These are phyloP conservation scores for Plusia festucae DNA, from an alignment of 2,888 invertebrate species.

Conservation along the genomic window DNA sequence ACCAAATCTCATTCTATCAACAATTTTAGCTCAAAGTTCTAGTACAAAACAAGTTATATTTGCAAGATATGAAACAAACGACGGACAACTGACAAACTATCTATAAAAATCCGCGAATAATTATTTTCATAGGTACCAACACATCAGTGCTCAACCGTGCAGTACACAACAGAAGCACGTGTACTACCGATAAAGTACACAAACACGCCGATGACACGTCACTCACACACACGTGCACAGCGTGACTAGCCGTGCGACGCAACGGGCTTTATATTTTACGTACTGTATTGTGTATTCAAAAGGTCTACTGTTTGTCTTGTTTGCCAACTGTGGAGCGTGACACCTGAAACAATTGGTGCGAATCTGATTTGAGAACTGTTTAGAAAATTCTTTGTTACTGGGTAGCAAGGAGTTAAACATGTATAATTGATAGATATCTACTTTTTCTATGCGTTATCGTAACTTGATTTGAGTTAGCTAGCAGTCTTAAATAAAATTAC, in stretches of 20 bases:
- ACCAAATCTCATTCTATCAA: too few species aligned
- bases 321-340: neutral
- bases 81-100: neutral
- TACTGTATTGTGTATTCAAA: neutral
- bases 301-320: neutral
- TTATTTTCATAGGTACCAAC: neutral
- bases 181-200: neutral
- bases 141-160: neutral
- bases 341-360: neutral
- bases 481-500: too few species aligned
- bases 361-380: neutral
- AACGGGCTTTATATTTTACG: slow-evolving; percentile 2
- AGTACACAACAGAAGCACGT: neutral
- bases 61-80: too few species aligned
- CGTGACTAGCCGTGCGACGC: slow-evolving; percentile 1
- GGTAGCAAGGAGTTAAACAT: too few species aligned
- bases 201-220: neutral
- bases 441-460: too few species aligned
- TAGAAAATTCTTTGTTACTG: neutral
- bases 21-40: too few species aligned
- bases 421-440: too few species aligned
- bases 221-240: slow-evolving; percentile 1
- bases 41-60: too few species aligned
- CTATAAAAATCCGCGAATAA: neutral
- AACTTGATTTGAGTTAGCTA: too few species aligned